phyloP scores from a whole-genome alignment of 2,888 invertebrate genomes.

The Dromius quadrimaculatus region DNA sequence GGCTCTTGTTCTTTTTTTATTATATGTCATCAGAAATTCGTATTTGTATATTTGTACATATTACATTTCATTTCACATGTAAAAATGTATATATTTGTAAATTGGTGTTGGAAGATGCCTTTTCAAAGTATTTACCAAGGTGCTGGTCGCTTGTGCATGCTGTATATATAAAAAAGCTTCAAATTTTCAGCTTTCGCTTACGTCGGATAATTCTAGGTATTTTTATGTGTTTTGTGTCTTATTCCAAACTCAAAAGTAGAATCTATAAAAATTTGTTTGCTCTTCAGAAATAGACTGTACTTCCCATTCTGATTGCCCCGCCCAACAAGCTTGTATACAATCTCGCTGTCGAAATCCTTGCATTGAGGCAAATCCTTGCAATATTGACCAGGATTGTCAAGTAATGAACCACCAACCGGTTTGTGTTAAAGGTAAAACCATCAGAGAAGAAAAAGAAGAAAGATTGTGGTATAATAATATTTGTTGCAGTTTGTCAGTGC shows the following conservation, averaged over 20 bases:
- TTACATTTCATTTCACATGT: constrained; percentile 30
- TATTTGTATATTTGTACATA: constrained; percentile 32
- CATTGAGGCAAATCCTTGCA: constrained; percentile 79
- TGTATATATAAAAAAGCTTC: constrained; percentile 46
- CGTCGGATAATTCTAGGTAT: constrained; percentile 9
- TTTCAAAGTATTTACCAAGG: constrained; percentile 34
- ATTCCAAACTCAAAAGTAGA: not conserved
- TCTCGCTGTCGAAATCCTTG: constrained; percentile 88
- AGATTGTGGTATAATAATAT: not conserved
- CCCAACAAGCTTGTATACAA: constrained; percentile 82
- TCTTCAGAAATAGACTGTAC: constrained; percentile 81
- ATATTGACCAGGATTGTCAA: constrained; percentile 81
- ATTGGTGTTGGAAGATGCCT: constrained; percentile 45
- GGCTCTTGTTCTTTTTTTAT: too few species aligned
- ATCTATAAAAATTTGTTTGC: constrained; percentile 31
- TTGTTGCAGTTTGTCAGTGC: constrained; percentile 76
- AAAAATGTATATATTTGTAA: constrained; percentile 39
- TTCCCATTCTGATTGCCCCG: constrained; percentile 83
- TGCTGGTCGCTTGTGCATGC: constrained; percentile 35
- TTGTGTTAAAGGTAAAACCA: constrained; percentile 79
- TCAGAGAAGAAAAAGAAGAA: not conserved
- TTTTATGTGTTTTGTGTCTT: constrained; percentile 7
- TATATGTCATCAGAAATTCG: not conserved
- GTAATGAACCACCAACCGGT: constrained; percentile 87
- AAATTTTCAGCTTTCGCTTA: constrained; percentile 45